Evolutionary conservation across 1,140 invertebrate genomes (phyloP), one percentile per base, ranked within the genome.

Genomic region (Drosophila chauvacae): DNA sequence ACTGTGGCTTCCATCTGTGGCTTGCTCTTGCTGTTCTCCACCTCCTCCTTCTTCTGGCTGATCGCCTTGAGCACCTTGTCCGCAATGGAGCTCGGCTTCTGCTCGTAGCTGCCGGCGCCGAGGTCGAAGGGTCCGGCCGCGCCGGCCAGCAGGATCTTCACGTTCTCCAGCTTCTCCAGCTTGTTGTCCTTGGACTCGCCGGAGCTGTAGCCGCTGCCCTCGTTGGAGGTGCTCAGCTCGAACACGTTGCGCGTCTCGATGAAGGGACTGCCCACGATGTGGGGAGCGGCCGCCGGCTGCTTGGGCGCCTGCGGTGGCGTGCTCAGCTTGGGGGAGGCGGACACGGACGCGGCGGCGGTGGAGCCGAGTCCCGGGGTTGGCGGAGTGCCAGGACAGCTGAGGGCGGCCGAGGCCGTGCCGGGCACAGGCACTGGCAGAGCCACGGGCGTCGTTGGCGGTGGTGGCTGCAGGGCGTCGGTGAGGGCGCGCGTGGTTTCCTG

Each of bases 21-120:
- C 2, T 23, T 87, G 41, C 59, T 53, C 51, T 81, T 92, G 44
- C 71, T 91, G 18, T 90, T 81, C 60, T 92, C 90, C 42, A 90
- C 87, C 44, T 92, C 91, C 62, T 92, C 90, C 61, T 92, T 92
- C 65, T 94, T 85, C 92, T 94, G 80, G 93, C 93, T 80, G 3
- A 93, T 90, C 5, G 94, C 94, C 84, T 94, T 94, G 6, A 95
- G 90, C 6, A 95, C 92, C 85, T 94, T 95, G 68, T 95, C 94
- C 5, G 94, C 94, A 74, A 95, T 95, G 55, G 94, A 94, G 14
- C 94, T 94, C 23, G 90, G 78, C 47, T 91, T 92, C 28, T 91
- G 91, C 45, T 93, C 92, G 42, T 87, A 84, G 55, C 90, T 92
- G 6, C 83, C 77, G 0, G 88, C 88, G 30, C 88, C 90, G 13